Percentiles rank a stretch among this genome's conserved stretches.
Evolutionary conservation across 2,888 invertebrate species (phyloP).

Genomic region (Argyresthia goedartella): DNA sequence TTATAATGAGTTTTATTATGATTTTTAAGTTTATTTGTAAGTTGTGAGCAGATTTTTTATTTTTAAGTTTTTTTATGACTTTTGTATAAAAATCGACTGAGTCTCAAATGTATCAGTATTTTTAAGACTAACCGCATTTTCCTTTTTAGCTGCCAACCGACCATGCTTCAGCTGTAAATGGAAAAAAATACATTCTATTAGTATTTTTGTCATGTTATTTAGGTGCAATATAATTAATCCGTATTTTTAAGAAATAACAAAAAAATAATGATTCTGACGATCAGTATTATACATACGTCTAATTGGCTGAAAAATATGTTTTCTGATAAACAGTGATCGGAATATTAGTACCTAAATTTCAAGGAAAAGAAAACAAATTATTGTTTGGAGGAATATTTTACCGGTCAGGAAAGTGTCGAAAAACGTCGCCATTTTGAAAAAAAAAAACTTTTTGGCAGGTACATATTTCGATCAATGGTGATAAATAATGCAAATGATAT

Average conservation of each 20-base stretch:
- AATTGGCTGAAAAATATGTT: neutral
- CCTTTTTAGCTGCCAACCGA: constrained; percentile 52
- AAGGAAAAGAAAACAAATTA: too few species aligned
- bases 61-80: constrained; percentile 6
- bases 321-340: too few species aligned
- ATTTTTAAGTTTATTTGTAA: constrained; percentile 8
- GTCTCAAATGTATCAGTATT: constrained; percentile 6
- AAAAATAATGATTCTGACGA: constrained; percentile 7
- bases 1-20: constrained; percentile 14
- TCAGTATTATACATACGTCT: constrained; percentile 12
- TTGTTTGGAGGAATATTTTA: too few species aligned
- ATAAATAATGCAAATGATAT: too few species aligned
- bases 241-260: constrained; percentile 6
- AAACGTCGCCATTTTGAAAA: too few species aligned
- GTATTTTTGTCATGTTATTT: neutral
- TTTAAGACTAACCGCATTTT: constrained; percentile 4
- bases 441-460: too few species aligned
- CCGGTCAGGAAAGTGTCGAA: too few species aligned
- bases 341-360: too few species aligned
- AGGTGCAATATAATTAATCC: constrained; percentile 10
- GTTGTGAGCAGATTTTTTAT: constrained; percentile 9
- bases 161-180: constrained; percentile 49
- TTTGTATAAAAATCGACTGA: constrained; percentile 3
- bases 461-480: too few species aligned
- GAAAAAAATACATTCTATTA: neutral